These are phyloP conservation scores for Morone saxatilis DNA, from an alignment of 2,113 vertebrate genomes.

Conservation along the genomic window DNA sequence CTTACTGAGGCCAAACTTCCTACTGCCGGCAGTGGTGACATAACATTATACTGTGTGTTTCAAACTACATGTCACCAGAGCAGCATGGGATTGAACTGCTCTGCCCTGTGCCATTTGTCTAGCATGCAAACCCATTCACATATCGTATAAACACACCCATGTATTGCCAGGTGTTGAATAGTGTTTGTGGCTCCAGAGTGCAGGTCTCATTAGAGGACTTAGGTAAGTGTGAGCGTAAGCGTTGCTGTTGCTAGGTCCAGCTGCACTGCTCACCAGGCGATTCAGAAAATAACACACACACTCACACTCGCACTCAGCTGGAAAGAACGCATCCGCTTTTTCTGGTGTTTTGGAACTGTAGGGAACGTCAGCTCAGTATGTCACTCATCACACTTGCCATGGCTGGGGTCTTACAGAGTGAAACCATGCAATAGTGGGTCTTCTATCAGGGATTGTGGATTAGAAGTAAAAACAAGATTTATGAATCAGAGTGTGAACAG, in stretches of 20 bases:
- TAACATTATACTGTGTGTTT: slow-evolving; percentile 3
- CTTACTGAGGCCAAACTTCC: slow-evolving; percentile 4
- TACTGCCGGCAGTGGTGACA: slow-evolving; percentile 1
- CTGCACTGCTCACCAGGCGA: slow-evolving; percentile 29
- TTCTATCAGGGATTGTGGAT: neutral
- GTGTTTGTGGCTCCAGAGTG: slow-evolving; percentile 39
- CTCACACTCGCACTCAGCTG: neutral
- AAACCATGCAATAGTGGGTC: neutral
- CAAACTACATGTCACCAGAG: slow-evolving; percentile 26
- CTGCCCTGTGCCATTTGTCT: slow-evolving; percentile 25
- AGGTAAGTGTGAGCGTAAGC: slow-evolving; percentile 72
- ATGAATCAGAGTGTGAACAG: neutral
- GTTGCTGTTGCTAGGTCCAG: slow-evolving; percentile 53
- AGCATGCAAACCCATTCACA: slow-evolving; percentile 1
- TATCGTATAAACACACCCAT: slow-evolving; percentile 24
- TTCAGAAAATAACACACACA: slow-evolving; percentile 13
- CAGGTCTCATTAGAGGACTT: slow-evolving; percentile 70
- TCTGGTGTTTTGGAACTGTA: neutral
- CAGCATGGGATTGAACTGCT: slow-evolving; percentile 26
- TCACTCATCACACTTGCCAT: slow-evolving; percentile 2
- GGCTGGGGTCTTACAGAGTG: neutral
- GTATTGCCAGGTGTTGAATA: slow-evolving; percentile 57
- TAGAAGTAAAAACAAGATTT: neutral
- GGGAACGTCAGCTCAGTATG: neutral
- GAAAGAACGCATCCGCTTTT: neutral